A percentile compares a stretch with the other conserved stretches of the same genome.
phyloP scores from a whole-genome alignment of 2,113 vertebrate species.

The Hepsetus odoe region DNA sequence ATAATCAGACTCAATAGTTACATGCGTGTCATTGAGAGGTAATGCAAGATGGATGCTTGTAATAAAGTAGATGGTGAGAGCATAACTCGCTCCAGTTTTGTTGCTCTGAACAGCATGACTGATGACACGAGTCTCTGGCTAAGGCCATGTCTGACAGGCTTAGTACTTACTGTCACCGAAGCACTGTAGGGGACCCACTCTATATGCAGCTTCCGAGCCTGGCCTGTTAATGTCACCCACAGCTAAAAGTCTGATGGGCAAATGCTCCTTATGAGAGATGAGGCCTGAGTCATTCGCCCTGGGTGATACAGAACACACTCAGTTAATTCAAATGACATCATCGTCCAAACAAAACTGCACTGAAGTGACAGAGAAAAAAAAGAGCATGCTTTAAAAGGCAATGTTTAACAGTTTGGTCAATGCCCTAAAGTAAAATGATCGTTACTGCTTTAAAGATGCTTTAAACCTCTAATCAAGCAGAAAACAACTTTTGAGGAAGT shows the following conservation, averaged over 20 bases:
- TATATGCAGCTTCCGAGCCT: conserved; percentile 86
- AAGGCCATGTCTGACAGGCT: neutral
- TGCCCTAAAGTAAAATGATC: neutral
- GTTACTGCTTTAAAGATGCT: neutral
- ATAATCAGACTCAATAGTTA: neutral
- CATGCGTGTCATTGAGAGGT: no score
- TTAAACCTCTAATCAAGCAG: neutral
- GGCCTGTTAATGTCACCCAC: conserved; percentile 84
- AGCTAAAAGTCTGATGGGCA: conserved; percentile 85
- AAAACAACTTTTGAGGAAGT: neutral
- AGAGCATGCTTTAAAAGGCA: neutral
- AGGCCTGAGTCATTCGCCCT: conserved; percentile 89
- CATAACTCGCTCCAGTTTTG: neutral
- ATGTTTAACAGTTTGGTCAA: neutral
- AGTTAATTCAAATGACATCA: conserved; percentile 4
- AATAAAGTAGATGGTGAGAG: neutral
- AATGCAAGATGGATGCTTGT: neutral
- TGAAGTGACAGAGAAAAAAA: neutral
- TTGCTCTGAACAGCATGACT: conserved; percentile 44
- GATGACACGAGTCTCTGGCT: neutral
- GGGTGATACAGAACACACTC: conserved; percentile 19
- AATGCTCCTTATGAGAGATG: conserved; percentile 86
- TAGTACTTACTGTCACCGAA: conserved; percentile 89
- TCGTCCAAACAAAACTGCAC: neutral
- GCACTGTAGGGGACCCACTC: conserved; percentile 87